Base-by-base conservation (phyloP, 2,888 invertebrate species). In the Agrotis clavis region DNA sequence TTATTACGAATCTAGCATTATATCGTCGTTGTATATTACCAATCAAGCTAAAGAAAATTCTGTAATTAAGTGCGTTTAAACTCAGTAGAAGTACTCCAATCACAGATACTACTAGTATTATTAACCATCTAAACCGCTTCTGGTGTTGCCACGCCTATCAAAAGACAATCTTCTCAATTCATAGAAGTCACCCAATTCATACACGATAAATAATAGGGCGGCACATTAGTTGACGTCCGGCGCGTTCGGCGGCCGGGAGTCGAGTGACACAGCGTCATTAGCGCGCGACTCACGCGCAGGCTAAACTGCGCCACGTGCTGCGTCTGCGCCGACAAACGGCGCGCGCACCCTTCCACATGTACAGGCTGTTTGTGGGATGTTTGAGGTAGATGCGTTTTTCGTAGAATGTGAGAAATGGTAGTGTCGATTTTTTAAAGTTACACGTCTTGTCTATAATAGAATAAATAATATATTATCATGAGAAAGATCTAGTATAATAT, bases 301-400 rank as follows among this genome's bases (percentile, higher is more conserved):
- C 90, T 94, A 95, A 95, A 95, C 94, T 93, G 92, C 92, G 94
- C 90, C 95, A 94, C 95, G 95, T 95, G 95, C 92, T 87, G 88
- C 79, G 87, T 81, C 70, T 82, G 77, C 81, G 86, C 81, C 89
- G 87, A 80, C 85, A 79, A 86, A 83, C 80, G 88, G 85, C 76
- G 83, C 82, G 89, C 86, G 90, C 93, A 93, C 94, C 94, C 94
- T 90, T 86, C 68, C 48, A 53, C 48, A 41, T 84, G 85, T 91
- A 94, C 90, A 93, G 92, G 83, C 74, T 90, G 92, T 81, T 79
- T 68, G 73, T 85, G 77, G 48, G 56, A 82, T 67, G 30, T 56
- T 66, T 74, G 65, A 56, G 21, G 45, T 67, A 48, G 53, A 57
- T 61, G 71, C 62, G 68, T 67, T 61, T 77, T 79, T 74, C 65